phyloP scores from a whole-genome alignment of 2,888 invertebrate species.

The Troides helena region DNA sequence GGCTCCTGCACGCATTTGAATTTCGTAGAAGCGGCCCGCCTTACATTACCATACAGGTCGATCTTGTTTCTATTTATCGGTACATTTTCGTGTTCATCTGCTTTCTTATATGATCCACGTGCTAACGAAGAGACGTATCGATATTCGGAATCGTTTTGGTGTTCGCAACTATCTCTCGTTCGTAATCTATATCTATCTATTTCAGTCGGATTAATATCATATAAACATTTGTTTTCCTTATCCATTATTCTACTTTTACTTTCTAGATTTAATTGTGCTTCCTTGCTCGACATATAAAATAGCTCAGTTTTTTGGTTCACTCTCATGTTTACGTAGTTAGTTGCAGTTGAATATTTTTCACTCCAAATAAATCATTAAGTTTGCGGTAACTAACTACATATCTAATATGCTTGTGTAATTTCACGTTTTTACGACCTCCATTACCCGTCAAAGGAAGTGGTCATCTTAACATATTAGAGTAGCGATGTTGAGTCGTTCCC shows the following conservation, averaged over 20 bases:
- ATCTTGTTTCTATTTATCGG: constrained; percentile 64
- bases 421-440: constrained; percentile 25
- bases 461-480: constrained; percentile 66
- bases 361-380: constrained; percentile 8
- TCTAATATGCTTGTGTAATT: constrained; percentile 23
- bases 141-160: constrained; percentile 48
- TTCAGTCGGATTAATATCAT: constrained; percentile 66
- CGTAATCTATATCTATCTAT: constrained; percentile 68
- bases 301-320: constrained; percentile 19
- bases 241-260: constrained; percentile 48
- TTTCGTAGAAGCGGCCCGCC: constrained; percentile 66
- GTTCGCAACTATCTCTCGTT: constrained; percentile 51
- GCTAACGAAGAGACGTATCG: constrained; percentile 47
- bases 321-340: constrained; percentile 20
- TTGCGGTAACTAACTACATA: constrained; percentile 29
- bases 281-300: constrained; percentile 32
- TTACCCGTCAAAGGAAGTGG: constrained; percentile 41
- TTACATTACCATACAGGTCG: constrained; percentile 60
- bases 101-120: constrained; percentile 58
- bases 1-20: constrained; percentile 63
- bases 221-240: constrained; percentile 65
- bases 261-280: constrained; percentile 42
- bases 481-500: constrained; percentile 36
- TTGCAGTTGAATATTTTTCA: constrained; percentile 14
- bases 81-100: constrained; percentile 63